Evolutionary conservation across 1,140 invertebrate species (phyloP).

Genomic region (Dendrolimus punctatus): DNA sequence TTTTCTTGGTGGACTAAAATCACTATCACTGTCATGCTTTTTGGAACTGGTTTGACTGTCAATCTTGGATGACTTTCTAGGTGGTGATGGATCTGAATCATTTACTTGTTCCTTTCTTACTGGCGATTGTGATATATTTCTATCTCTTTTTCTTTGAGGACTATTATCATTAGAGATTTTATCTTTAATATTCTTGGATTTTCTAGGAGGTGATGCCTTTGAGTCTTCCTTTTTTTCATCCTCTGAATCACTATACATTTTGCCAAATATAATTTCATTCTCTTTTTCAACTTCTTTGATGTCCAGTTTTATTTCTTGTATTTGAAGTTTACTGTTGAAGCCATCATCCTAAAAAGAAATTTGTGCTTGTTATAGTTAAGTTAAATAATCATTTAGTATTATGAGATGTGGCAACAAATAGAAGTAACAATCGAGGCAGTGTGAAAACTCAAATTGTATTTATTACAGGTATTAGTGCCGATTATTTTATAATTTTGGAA

Average conservation of each 20-base stretch:
- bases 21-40: conserved; percentile 36
- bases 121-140: neutral
- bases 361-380: conserved; percentile 3
- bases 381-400: no score
- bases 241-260: conserved; percentile 67
- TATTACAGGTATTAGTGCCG: no score
- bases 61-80: neutral
- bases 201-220: conserved; percentile 38
- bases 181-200: conserved; percentile 6
- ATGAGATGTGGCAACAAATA: no score
- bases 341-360: conserved; percentile 61
- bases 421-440: no score
- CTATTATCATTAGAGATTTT: conserved; percentile 5
- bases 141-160: conserved; percentile 5
- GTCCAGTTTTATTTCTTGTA: conserved; percentile 52
- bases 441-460: no score
- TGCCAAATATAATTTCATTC: conserved; percentile 56
- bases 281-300: conserved; percentile 53
- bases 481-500: no score
- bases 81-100: neutral
- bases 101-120: neutral
- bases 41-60: neutral
- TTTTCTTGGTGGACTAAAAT: conserved; percentile 33
- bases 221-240: conserved; percentile 55
- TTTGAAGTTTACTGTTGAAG: conserved; percentile 56